Percentiles rank a stretch among this genome's conserved stretches.
Evolutionary conservation across 1,140 invertebrate species (phyloP).

Genomic region (Dermatophagoides farinae): DNA sequence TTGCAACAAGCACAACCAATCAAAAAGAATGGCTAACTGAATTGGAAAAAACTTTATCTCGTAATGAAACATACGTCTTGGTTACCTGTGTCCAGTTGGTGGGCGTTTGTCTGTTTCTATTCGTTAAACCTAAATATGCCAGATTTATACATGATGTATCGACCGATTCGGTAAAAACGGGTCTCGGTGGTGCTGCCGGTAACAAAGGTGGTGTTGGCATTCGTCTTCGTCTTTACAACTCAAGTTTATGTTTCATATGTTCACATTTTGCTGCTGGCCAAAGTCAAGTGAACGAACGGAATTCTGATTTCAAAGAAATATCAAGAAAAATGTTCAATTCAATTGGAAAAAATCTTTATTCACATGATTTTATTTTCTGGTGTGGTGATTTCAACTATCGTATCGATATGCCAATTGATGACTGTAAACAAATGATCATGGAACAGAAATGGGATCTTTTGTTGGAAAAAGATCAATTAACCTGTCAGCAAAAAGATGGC

Average conservation of each 20-base stretch:
- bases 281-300: slow-evolving; percentile 78
- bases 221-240: slow-evolving; percentile 68
- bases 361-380: slow-evolving; percentile 98
- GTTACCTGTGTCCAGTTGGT: slow-evolving; percentile 90
- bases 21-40: slow-evolving; percentile 87
- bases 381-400: slow-evolving; percentile 99
- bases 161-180: slow-evolving; percentile 88
- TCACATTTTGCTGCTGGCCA: slow-evolving; percentile 98
- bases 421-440: slow-evolving; percentile 64
- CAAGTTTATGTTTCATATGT: slow-evolving; percentile 90
- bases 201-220: slow-evolving; percentile 96
- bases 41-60: slow-evolving; percentile 69
- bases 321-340: slow-evolving; percentile 78
- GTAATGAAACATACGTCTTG: slow-evolving; percentile 70
- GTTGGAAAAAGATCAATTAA: slow-evolving; percentile 71
- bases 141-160: slow-evolving; percentile 75
- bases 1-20: slow-evolving; percentile 85
- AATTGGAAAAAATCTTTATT: slow-evolving; percentile 67
- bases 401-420: slow-evolving; percentile 83
- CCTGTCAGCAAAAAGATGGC: slow-evolving; percentile 29
- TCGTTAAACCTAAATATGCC: slow-evolving; percentile 64
- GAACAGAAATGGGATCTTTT: slow-evolving; percentile 55
- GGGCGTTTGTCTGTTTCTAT: slow-evolving; percentile 90
- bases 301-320: slow-evolving; percentile 89
- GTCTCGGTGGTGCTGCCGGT: slow-evolving; percentile 70